Base-by-base conservation (phyloP, 2,888 invertebrate species). In the Diarsia mendica region DNA sequence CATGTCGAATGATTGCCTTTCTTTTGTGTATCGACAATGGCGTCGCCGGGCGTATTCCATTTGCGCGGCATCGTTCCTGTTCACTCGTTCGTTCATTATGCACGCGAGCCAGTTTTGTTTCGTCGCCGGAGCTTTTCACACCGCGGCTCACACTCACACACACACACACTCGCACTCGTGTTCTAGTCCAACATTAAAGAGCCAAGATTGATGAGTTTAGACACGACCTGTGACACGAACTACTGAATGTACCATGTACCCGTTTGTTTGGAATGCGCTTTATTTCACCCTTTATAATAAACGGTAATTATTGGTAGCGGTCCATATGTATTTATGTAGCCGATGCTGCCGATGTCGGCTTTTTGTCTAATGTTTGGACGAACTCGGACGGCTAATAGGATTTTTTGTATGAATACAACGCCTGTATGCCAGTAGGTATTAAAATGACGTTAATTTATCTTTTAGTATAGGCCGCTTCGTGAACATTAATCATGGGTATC, bases 1-100 rank as follows among this genome's bases (percentile, higher is more conserved):
- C 96, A 95, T 95, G 96, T 96, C 95, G 95, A 96, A 95, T 95
- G 96, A 96, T 96, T 95, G 94, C 96, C 94, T 96, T 95, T 96
- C 96, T 94, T 96, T 96, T 96, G 96, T 96, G 93, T 87, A 92
- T 92, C 92, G 92, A 96, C 96, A 96, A 96, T 95, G 93, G 94
- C 92, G 92, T 92, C 92, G 93, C 89, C 91, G 91, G 91, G 88
- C 92, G 92, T 95, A 94, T 95, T 94, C 94, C 95, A 95, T 96
- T 95, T 94, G 93, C 93, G 92, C 90, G 92, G 91, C 90, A 89
- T 90, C 92, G 91, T 89, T 90, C 89, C 87, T 87, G 89, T 89
- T 89, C 90, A 87, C 85, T 88, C 89, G 90, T 87, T 88, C 89
- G 90, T 87, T 93, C 91, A 93, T 95, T 95, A 95, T 95, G 93